Evolutionary conservation across 2,888 invertebrate species (phyloP), one percentile per base, ranked within the genome.

Genomic region (Drosophila greeni): DNA sequence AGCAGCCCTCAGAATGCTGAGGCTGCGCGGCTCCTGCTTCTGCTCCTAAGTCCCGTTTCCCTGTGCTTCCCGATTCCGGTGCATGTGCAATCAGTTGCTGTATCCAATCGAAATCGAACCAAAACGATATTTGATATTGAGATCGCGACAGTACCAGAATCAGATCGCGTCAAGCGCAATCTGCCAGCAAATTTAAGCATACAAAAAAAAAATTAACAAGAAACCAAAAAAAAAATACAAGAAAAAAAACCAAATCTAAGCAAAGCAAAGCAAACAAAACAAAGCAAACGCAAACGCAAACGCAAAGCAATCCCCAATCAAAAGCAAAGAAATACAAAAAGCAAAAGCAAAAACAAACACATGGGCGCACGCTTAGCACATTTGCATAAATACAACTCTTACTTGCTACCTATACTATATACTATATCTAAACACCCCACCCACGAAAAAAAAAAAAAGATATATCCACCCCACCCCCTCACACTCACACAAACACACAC

Each of bases 31-130:
- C 79, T 80, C 82, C 79, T 80, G 79, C 79, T 80, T 80, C 79
- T 79, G 79, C 79, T 80, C 79, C 79, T 80, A 80, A 68, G 79
- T 80, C 79, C 79, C 79, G 79, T 80, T 80, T 80, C 79, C 79
- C 79, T 80, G 79, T 80, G 79, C 79, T 80, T 79, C 80, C 79
- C 79, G 79, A 80, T 75, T 79, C 79, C 79, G 79, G 79, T 80
- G 79, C 79, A 80, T 80, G 79, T 80, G 79, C 79, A 82, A 82
- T 80, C 80, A 82, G 70, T 82, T 80, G 79, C 79, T 82, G 80
- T 72, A 77, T 75, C 74, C 66, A 58, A 56, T 76, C 80, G 76
- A 77, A 69, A 81, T 81, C 70, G 82, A 76, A 56, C 51, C 39
- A 52, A 72, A 65, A 51, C 70, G 61, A 53, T 69, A 62, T 76